Evolutionary conservation across 1,140 invertebrate species (phyloP).

Genomic region (Alviniconcha marisindica): DNA sequence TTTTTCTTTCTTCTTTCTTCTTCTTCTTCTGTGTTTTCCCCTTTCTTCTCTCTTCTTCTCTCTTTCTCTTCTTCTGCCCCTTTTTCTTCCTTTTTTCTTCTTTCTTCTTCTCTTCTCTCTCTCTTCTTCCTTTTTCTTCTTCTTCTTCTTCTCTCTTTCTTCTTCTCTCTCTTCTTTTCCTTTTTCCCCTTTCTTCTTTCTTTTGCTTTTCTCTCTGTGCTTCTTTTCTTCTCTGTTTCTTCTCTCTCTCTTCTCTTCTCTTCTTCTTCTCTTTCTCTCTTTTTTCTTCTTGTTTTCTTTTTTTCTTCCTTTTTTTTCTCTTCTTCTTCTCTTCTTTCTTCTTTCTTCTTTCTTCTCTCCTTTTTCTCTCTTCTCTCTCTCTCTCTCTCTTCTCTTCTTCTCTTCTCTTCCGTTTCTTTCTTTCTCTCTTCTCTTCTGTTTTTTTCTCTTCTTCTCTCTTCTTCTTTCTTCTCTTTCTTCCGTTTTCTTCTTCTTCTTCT

Average conservation of each 20-base stretch:
- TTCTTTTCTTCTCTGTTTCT: background rate
- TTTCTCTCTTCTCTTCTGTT: background rate
- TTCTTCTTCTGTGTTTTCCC: conserved; percentile 1
- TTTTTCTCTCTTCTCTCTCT: background rate
- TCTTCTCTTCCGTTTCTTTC: no score
- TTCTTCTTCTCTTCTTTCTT: no score
- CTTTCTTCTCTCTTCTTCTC: conserved; percentile 17
- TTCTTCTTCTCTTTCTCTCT: background rate
- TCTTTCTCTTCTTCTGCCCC: background rate
- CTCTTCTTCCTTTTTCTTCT: background rate
- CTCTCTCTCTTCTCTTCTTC: no score
- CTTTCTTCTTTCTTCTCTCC: background rate
- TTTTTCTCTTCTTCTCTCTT: background rate
- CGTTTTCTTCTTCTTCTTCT: no score
- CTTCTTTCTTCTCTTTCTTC: background rate
- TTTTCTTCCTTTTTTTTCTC: background rate
- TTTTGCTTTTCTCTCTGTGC: background rate
- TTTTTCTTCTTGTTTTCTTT: background rate
- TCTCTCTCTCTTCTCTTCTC: background rate
- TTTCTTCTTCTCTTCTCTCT: background rate
- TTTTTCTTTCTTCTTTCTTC: background rate
- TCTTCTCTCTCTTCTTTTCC: background rate
- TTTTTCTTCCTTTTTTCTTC: background rate
- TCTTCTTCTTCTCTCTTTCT: background rate
- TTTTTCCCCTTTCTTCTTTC: background rate